A percentile compares a stretch with the other conserved stretches of the same genome.
phyloP scores from a whole-genome alignment of 1,140 invertebrate genomes.

The Cyphomyrmex costatus region DNA sequence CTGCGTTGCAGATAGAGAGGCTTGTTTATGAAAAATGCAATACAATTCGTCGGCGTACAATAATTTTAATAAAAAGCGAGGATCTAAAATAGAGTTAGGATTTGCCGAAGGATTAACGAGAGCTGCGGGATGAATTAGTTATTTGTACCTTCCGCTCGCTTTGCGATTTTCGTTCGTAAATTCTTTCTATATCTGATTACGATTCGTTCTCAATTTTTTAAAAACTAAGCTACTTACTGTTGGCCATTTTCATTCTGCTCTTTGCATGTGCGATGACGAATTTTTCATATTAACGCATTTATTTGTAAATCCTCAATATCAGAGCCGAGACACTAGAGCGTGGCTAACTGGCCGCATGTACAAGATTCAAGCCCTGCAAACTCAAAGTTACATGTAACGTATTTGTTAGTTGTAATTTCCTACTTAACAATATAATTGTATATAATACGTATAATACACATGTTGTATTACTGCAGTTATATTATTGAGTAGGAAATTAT shows the following conservation, averaged over 20 bases:
- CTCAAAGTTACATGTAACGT: too few relatives aligned
- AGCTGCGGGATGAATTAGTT: not conserved
- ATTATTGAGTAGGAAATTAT: too few relatives aligned
- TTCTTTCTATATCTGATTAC: not conserved
- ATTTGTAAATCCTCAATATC: too few relatives aligned
- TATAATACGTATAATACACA: too few relatives aligned
- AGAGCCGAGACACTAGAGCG: too few relatives aligned
- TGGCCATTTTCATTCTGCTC: not conserved
- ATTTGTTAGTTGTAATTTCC: too few relatives aligned
- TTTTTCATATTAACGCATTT: too few relatives aligned
- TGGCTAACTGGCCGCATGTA: too few relatives aligned
- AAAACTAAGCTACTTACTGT: not conserved
- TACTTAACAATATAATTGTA: too few relatives aligned
- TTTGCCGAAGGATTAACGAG: not conserved
- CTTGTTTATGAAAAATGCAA: slow-evolving; percentile 15
- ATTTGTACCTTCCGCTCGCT: not conserved
- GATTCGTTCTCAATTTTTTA: not conserved
- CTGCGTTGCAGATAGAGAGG: slow-evolving; percentile 26
- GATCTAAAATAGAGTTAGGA: not conserved
- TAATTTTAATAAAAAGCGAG: slow-evolving; percentile 16
- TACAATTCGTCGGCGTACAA: not conserved
- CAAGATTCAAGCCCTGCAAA: too few relatives aligned
- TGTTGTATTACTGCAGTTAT: too few relatives aligned
- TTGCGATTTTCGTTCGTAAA: not conserved
- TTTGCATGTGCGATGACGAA: not conserved